These are phyloP conservation scores for Aselliscus stoliczkanus DNA, from an alignment of 2,797 vertebrate genomes.

Conservation along the genomic window DNA sequence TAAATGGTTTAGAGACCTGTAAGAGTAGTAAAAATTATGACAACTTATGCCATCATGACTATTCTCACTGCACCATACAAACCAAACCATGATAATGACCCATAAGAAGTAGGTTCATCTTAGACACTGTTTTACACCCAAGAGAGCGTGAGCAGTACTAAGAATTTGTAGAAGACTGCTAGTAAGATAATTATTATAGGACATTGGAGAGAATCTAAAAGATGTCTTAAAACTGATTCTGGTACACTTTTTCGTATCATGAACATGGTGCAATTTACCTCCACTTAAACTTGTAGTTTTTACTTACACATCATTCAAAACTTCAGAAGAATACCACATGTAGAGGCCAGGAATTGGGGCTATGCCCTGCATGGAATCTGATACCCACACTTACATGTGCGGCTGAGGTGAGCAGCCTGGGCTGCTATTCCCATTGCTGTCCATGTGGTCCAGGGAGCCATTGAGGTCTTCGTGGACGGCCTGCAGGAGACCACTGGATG, in stretches of 20 bases:
- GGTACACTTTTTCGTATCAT: neutral
- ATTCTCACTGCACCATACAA: conserved; percentile 62
- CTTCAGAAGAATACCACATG: neutral
- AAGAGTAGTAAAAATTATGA: conserved; percentile 75
- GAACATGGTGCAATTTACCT: neutral
- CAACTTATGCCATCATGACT: conserved; percentile 73
- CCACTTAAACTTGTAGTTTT: neutral
- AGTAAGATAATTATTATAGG: neutral
- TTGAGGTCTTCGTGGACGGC: conserved; percentile 95
- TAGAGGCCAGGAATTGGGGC: too few species aligned
- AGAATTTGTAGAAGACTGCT: neutral
- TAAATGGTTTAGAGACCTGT: conserved; percentile 83
- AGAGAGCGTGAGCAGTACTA: neutral
- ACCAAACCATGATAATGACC: conserved; percentile 71
- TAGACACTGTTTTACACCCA: neutral
- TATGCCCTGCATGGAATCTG: neutral
- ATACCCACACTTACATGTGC: conserved; percentile 92
- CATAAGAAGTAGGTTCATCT: conserved; percentile 10
- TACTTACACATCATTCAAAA: neutral
- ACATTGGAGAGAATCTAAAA: conserved; percentile 1
- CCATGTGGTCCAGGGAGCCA: conserved; percentile 95
- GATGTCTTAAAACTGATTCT: neutral
- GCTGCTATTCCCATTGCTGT: conserved; percentile 98
- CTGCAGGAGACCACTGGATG: conserved; percentile 92
- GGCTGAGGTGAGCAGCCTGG: conserved; percentile 95